A percentile compares a stretch with the other conserved stretches of the same genome.
Evolutionary conservation across 2,797 vertebrate species (phyloP).

Genomic region (Hyperoplus immaculatus): DNA sequence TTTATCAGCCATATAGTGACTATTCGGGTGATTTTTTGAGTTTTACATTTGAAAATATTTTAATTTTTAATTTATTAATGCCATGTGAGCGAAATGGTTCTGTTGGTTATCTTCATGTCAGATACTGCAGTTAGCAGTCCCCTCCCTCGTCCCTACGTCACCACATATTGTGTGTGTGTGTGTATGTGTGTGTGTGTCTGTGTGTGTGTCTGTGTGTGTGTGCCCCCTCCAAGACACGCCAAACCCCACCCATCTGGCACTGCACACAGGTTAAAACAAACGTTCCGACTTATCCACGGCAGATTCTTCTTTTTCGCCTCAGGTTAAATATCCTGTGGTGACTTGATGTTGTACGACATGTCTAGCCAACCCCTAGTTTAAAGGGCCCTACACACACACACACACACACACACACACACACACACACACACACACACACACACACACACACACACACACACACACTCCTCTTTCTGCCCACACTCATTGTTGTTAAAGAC

Average conservation of each 20-base stretch:
- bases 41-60: too few relatives aligned
- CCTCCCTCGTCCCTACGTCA: too few relatives aligned
- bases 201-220: too few relatives aligned
- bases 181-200: too few relatives aligned
- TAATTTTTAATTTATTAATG: too few relatives aligned
- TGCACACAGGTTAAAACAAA: constrained; percentile 65
- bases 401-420: too few relatives aligned
- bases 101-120: too few relatives aligned
- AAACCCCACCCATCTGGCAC: constrained; percentile 38
- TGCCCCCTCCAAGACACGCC: background rate
- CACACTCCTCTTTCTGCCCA: constrained; percentile 52
- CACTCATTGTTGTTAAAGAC: constrained; percentile 82
- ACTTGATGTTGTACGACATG: constrained; percentile 68
- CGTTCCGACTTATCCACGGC: constrained; percentile 20
- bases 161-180: too few relatives aligned
- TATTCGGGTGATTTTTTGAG: background rate
- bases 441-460: constrained; percentile 8
- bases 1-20: constrained; percentile 1
- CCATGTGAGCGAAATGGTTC: too few relatives aligned
- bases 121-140: too few relatives aligned
- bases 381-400: constrained; percentile 5
- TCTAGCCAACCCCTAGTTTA: constrained; percentile 73
- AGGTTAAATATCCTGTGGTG: constrained; percentile 64
- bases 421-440: too few relatives aligned
- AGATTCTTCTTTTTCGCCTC: constrained; percentile 47